These are phyloP conservation scores for Xerus inauris DNA, from an alignment of 2,113 vertebrate species.

Conservation along the genomic window DNA sequence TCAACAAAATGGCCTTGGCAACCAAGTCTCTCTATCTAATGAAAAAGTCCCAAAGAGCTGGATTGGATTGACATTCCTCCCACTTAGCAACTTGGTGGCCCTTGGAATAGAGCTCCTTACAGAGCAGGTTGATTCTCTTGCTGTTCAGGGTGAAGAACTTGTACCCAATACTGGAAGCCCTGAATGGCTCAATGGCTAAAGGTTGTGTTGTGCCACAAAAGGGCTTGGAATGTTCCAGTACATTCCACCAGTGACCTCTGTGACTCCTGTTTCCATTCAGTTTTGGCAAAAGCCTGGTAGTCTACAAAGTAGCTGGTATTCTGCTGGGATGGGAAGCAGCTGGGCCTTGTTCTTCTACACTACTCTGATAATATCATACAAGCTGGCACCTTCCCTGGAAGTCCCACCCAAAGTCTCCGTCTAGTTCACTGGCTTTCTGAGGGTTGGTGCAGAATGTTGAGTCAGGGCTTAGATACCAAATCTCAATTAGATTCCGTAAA, in stretches of 20 bases:
- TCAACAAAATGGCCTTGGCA: slow-evolving; percentile 62
- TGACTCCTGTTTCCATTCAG: slow-evolving; percentile 47
- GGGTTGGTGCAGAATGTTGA: slow-evolving; percentile 48
- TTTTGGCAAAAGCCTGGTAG: slow-evolving; percentile 36
- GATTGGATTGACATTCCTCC: not conserved
- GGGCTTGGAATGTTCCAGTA: slow-evolving; percentile 60
- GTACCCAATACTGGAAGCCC: slow-evolving; percentile 34
- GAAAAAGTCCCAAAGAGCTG: slow-evolving; percentile 27
- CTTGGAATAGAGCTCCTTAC: not conserved
- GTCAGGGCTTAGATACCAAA: slow-evolving; percentile 52
- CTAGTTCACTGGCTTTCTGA: slow-evolving; percentile 57
- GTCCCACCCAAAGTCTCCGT: slow-evolving; percentile 44
- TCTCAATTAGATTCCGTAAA: not conserved
- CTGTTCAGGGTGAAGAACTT: not conserved
- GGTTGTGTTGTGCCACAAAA: not conserved
- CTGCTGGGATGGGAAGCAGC: slow-evolving; percentile 39
- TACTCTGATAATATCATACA: slow-evolving; percentile 60
- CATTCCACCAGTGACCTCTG: slow-evolving; percentile 61
- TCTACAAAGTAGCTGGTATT: slow-evolving; percentile 47
- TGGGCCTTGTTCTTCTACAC: slow-evolving; percentile 49
- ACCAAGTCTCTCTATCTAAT: slow-evolving; percentile 10
- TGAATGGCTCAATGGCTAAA: slow-evolving; percentile 50
- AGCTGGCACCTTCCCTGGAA: slow-evolving; percentile 63
- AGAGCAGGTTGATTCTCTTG: slow-evolving; percentile 46
- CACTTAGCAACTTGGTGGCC: not conserved